Evolutionary conservation across 2,888 invertebrate species (phyloP), one percentile per base, ranked within the genome.

Genomic region (Geophilus truncorum): DNA sequence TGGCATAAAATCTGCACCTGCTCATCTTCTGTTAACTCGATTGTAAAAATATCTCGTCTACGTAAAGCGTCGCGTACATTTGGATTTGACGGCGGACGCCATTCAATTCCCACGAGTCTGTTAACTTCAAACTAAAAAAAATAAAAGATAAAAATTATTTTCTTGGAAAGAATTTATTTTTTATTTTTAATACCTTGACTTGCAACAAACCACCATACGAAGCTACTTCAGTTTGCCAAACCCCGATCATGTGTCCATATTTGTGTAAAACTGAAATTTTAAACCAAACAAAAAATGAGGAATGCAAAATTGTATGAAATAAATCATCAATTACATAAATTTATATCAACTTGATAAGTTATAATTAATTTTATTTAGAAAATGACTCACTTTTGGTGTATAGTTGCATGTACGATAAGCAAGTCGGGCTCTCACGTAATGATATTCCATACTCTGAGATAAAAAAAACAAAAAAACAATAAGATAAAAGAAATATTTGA

Each of bases 201-300:
- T 83, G 82, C 10, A 84, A 51, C 21, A 84, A 82, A 15, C 84
- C 84, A 28, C 84, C 84, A 82, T 84, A 84, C 18, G 82, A 80
- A 5, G 82, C 82, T 25, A 84, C 82, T 21, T 83, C 82, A 15
- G 83, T 81, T 80, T 83, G 83, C 84, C 84, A 84, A n/a, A 83
- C 51, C 9, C 84, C 84, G 0, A 84, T 12, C 62, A 82, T 77
- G 15, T 80, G 23, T 4, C 84, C 84, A 81, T 83, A 84, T 75
- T 83, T 82, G 80, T 82, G 80, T 36, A 84, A 80, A n/a, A 84
- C 84, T 84, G 34, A 76, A 80, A 81, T 23, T 9, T 5, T 1
- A 40, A n/a, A 36, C 21, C 5, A 40, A 78, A 78, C 15, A 40
- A 9, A 34, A 23, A 78, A 34, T 36, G 18, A 34, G n/a, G 34